Conservation (phyloP, 1,140 invertebrate species). For the Panulirus ornatus region DNA sequence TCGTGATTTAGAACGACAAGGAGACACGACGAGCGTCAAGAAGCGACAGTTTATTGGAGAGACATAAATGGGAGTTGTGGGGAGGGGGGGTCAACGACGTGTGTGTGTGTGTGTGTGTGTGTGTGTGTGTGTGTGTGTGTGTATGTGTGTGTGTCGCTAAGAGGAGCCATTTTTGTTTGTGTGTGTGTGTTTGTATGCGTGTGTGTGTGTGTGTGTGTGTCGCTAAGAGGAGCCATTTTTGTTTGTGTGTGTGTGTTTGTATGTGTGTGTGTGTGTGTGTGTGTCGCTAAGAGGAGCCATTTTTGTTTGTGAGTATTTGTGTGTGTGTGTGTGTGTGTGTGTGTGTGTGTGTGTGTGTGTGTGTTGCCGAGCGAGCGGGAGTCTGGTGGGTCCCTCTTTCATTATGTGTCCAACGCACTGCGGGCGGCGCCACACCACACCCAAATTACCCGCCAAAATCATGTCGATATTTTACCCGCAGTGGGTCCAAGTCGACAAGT, state of each 20-base stretch:
- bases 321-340: conserved; percentile 16
- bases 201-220: background rate
- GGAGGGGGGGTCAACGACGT: too few species aligned
- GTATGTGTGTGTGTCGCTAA: too few species aligned
- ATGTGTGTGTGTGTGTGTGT: background rate
- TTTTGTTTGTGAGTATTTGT: too few species aligned
- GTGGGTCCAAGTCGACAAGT: conserved; percentile 27
- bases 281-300: too few species aligned
- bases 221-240: too few species aligned
- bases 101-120: background rate
- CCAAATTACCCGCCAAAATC: conserved; percentile 58
- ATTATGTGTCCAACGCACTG: conserved; percentile 1
- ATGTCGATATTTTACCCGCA: conserved; percentile 46
- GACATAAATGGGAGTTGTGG: too few species aligned
- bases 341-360: conserved; percentile 18
- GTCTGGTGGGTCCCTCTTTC: background rate
- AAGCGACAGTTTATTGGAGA: too few species aligned
- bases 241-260: background rate
- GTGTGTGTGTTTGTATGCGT: background rate
- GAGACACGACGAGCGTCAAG: too few species aligned
- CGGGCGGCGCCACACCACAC: conserved; percentile 17
- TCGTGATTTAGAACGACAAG: too few species aligned
- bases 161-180: too few species aligned
- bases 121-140: background rate
- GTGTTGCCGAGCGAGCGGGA: background rate